Evolutionary conservation across 2,888 invertebrate species (phyloP).

Genomic region (Athalia cordata): DNA sequence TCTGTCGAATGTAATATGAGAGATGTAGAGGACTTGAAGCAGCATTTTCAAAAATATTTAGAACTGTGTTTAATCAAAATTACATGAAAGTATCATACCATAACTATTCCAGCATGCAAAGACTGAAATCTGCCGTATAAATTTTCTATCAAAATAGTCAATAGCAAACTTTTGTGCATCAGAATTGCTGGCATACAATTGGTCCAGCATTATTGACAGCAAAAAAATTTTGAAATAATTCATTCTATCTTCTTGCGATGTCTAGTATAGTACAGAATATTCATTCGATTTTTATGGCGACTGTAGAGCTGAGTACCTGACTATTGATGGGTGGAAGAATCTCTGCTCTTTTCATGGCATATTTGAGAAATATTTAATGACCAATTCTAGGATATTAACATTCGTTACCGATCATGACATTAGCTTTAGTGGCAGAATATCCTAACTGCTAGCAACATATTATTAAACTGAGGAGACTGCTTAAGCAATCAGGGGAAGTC

Average conservation of each 20-base stretch:
- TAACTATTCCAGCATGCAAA: conserved; percentile 56
- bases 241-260: neutral
- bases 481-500: neutral
- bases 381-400: neutral
- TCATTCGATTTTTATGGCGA: no score
- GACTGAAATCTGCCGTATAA: conserved; percentile 53
- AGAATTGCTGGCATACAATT: neutral
- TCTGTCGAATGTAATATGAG: conserved; percentile 48
- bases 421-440: neutral
- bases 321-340: neutral
- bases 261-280: no score
- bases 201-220: neutral
- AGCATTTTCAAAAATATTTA: neutral
- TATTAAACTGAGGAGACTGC: no score
- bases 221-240: neutral
- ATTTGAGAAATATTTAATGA: neutral
- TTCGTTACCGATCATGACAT: neutral
- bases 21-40: neutral
- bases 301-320: neutral
- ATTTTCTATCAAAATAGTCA: conserved; percentile 54
- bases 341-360: neutral
- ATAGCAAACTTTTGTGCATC: conserved; percentile 11
- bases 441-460: neutral
- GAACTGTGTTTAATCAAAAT: neutral
- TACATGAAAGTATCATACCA: conserved; percentile 44